Percentiles rank a stretch among this genome's conserved stretches.
These are phyloP conservation scores for Yponomeuta plumbellus DNA, from an alignment of 2,888 invertebrate genomes.

Conservation along the genomic window DNA sequence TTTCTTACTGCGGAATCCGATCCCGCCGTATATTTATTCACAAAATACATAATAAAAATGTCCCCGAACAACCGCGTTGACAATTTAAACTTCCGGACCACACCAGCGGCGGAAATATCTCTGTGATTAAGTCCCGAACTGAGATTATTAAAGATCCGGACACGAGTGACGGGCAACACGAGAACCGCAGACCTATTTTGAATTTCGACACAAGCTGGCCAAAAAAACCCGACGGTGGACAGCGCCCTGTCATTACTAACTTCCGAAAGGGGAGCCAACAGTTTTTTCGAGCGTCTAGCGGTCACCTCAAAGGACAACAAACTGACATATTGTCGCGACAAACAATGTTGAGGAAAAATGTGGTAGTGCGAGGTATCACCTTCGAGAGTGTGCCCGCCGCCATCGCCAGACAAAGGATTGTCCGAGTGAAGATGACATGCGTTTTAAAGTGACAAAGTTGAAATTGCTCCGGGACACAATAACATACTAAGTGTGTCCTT, in stretches of 20 bases:
- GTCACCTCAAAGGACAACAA: constrained; percentile 61
- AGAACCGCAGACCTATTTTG: constrained; percentile 39
- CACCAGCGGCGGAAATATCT: constrained; percentile 41
- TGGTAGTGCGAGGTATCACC: background rate
- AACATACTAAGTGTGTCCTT: background rate
- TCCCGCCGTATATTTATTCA: background rate
- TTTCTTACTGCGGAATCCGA: background rate
- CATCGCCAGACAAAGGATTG: background rate
- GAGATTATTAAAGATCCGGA: constrained; percentile 22
- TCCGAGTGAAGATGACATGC: background rate
- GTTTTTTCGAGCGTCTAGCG: constrained; percentile 58
- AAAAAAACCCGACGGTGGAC: constrained; percentile 37
- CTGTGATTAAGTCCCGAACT: constrained; percentile 49
- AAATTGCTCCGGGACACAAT: background rate
- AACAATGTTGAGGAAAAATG: constrained; percentile 40
- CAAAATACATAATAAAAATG: constrained; percentile 30
- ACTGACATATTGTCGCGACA: constrained; percentile 69
- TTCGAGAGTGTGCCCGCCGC: background rate
- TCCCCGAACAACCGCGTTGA: constrained; percentile 48
- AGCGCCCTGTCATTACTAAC: constrained; percentile 72
- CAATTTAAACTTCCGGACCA: constrained; percentile 68
- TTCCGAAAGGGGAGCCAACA: constrained; percentile 60
- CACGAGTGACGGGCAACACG: constrained; percentile 44
- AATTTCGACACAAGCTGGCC: constrained; percentile 28
- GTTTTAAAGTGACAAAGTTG: background rate